Evolutionary conservation across 2,797 vertebrate species (phyloP).

Genomic region (Acanthiza pusilla): DNA sequence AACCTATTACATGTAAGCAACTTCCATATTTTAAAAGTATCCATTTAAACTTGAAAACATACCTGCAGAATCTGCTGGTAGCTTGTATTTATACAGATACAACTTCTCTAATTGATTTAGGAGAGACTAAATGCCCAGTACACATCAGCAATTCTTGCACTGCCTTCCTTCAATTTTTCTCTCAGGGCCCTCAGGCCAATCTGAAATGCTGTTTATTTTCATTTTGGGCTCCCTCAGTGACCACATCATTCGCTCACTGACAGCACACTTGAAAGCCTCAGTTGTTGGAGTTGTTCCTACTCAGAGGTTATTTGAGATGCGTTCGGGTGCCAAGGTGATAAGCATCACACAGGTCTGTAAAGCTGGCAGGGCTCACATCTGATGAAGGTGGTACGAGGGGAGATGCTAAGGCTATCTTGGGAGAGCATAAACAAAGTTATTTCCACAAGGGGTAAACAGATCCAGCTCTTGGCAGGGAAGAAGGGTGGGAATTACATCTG

Average conservation of each 20-base stretch:
- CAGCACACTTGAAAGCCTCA: neutral
- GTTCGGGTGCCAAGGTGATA: neutral
- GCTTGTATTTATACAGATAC: neutral
- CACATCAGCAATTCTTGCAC: neutral
- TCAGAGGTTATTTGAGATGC: neutral
- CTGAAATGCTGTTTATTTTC: neutral
- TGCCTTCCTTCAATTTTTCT: neutral
- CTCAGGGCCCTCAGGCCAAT: neutral
- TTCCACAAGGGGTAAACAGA: neutral
- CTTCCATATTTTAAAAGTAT: neutral
- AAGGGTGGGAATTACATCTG: neutral
- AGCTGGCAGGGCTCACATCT: neutral
- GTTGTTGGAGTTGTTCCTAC: fast-evolving
- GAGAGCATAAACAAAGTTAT: neutral
- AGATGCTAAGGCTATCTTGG: neutral
- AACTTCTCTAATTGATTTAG: neutral
- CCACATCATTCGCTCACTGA: neutral
- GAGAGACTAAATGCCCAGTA: neutral
- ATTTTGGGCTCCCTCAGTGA: neutral
- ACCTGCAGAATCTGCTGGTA: neutral
- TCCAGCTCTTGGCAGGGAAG: neutral
- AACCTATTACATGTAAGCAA: neutral
- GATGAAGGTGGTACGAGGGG: neutral
- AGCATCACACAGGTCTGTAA: neutral
- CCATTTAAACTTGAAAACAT: neutral